Evolutionary conservation across 2,113 vertebrate genomes (phyloP), one percentile per base, ranked within the genome.

Genomic region (Passerina amoena): DNA sequence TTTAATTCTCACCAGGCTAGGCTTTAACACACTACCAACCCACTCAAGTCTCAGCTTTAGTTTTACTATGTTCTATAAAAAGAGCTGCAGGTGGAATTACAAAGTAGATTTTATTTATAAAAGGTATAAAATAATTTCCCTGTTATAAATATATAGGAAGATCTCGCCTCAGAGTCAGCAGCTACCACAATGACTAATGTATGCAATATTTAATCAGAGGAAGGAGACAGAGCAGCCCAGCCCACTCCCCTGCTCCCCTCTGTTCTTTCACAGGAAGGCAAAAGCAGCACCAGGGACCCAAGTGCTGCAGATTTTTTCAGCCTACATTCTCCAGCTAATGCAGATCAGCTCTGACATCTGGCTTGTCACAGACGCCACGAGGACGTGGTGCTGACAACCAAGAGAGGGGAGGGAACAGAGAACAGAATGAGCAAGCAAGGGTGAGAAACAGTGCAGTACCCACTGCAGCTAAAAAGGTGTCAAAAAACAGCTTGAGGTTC

Each of bases 351-450:
- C 53, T 86, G 71, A 80, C 86, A 94, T 65, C 85, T 88, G 83
- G 59, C 81, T 92, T 96, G 89, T 83, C 91, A 81, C 86, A 83
- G 40, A 72, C 2, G 2, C 45, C 72, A 33, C 56, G n/a, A 75
- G 70, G 19, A 75, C 12, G 1, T 78, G 90, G 61, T 44, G 84
- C 73, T 75, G 78, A 82, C 81, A 95, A 19, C 38, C 44, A 22
- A 35, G 57, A 38, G 77, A 78, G 42, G 25, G 38, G 6, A 78
- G 2, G 3, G 64, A 61, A 48, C 28, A 53, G 50, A 50, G 77
- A 96, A 87, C 90, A 91, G 86, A 89, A 94, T 21, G 65, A 93
- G 73, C 81, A 82, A 70, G 57, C 87, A 85, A 82, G 48, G 70
- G 81, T 60, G 82, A 94, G 81, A 87, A 95, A 66, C 69, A 54